Evolutionary conservation across 2,797 vertebrate genomes (phyloP), one percentile per base, ranked within the genome.

Genomic region (Coilia nasus): DNA sequence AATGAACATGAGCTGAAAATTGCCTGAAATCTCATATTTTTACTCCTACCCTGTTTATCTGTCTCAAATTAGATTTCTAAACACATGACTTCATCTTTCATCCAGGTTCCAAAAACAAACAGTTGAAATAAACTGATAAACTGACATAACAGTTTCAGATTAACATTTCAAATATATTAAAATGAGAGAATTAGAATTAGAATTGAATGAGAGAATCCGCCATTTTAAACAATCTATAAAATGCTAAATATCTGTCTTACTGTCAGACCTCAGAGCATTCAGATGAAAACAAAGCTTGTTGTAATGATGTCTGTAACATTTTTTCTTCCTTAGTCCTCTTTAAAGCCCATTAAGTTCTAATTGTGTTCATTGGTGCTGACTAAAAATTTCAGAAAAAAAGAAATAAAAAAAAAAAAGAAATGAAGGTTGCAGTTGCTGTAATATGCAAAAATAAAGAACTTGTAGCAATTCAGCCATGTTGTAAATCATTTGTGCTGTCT

Each of bases 311-410:
- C 83, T 60, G 57, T 14, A 41, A 17, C 41, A 21, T 85, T 56
- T 83, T 84, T 82, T 80, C 57, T 85, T 64, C 81, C 87, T 84
- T 86, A 85, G 84, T 89, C 78, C 87, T 90, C 89, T 92, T 91
- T 91, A 92, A 91, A 93, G 90, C 87, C 90, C 90, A 93, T 92
- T 92, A 92, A 91, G 89, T 86, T 91, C 90, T 92, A 91, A 93
- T 93, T 93, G 90, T 90, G 87, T 91, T 93, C 90, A 91, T 92
- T 89, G 89, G 87, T 91, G 89, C 90, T 91, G 92, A 93, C 90
- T 91, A 91, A 91, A 90, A 91, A 90, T 89, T 90, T 91, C 88
- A 89, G 90, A 85, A 85, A 89, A 54, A 54, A 89, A 89, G 88
- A 87, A 35, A 35, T 25, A 71, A 92, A 91, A 90, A 90, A 91